Conservation (phyloP, 2,113 vertebrate genomes). For the Thamnophis sirtalis region DNA sequence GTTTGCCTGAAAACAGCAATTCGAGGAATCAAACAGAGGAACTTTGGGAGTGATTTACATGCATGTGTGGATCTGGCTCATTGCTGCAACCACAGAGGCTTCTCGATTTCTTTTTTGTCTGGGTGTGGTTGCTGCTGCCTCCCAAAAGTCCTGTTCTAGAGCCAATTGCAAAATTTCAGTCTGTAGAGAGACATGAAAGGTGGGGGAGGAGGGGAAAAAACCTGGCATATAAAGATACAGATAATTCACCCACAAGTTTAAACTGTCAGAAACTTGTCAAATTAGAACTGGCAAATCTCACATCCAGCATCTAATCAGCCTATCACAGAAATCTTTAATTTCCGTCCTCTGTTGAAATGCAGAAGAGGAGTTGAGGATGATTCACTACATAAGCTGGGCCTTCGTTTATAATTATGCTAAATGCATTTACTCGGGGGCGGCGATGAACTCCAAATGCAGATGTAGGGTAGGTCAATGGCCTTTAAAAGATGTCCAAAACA, state of each 20-base stretch:
- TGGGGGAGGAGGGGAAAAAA: neutral
- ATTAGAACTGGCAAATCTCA: neutral
- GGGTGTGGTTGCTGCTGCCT: neutral
- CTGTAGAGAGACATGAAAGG: neutral
- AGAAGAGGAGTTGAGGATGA: neutral
- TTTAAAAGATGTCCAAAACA: neutral
- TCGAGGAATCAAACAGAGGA: neutral
- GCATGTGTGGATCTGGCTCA: neutral
- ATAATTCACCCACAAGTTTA: neutral
- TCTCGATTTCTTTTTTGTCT: neutral
- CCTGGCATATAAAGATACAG: neutral
- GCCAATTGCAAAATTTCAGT: slow-evolving; percentile 4
- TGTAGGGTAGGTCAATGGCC: neutral
- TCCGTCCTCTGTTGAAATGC: slow-evolving; percentile 10
- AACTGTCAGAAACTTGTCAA: neutral
- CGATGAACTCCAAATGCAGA: neutral
- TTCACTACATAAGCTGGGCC: neutral
- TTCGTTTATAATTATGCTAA: neutral
- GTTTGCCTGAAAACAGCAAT: neutral
- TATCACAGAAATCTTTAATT: slow-evolving; percentile 22
- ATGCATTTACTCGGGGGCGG: neutral
- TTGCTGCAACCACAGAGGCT: neutral
- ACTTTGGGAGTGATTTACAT: neutral
- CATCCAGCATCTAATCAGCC: neutral
- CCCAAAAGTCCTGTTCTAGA: neutral